A percentile compares a stretch with the other conserved stretches of the same genome.
phyloP scores from a whole-genome alignment of 2,797 vertebrate genomes.

The Chaetodon trifasciatus region DNA sequence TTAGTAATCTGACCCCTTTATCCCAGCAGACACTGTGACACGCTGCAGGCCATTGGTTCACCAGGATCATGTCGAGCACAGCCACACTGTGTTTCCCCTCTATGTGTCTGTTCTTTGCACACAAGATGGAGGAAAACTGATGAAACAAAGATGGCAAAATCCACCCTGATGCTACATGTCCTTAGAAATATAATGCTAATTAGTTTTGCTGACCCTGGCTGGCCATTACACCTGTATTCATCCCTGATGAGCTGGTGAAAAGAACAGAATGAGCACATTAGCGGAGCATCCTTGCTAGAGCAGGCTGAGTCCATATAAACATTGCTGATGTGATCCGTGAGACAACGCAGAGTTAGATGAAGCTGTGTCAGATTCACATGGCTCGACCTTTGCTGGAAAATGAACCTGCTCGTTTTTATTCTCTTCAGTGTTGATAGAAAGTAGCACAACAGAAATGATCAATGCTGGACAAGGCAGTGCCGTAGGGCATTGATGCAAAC shows the following conservation, averaged over 20 bases:
- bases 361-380: background rate
- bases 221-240: background rate
- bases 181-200: background rate
- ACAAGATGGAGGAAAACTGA: constrained; percentile 22
- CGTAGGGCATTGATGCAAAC: background rate
- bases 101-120: constrained; percentile 10
- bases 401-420: background rate
- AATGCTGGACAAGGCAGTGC: constrained; percentile 12
- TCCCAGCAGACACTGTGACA: constrained; percentile 56
- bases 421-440: background rate
- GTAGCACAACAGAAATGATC: constrained; percentile 30
- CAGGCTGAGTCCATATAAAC: background rate
- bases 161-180: background rate
- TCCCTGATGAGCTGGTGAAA: background rate
- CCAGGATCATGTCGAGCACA: constrained; percentile 26
- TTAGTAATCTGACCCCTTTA: constrained; percentile 62
- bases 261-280: no score
- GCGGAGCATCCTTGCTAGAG: background rate
- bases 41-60: constrained; percentile 33
- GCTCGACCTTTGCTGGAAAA: background rate
- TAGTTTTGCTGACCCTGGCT: background rate
- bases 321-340: background rate
- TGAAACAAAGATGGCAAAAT: constrained; percentile 1
- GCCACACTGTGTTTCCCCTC: background rate
- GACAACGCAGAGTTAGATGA: background rate